These are phyloP conservation scores for Sarcophilus harrisii DNA, from an alignment of 2,797 vertebrate genomes.

Conservation along the genomic window DNA sequence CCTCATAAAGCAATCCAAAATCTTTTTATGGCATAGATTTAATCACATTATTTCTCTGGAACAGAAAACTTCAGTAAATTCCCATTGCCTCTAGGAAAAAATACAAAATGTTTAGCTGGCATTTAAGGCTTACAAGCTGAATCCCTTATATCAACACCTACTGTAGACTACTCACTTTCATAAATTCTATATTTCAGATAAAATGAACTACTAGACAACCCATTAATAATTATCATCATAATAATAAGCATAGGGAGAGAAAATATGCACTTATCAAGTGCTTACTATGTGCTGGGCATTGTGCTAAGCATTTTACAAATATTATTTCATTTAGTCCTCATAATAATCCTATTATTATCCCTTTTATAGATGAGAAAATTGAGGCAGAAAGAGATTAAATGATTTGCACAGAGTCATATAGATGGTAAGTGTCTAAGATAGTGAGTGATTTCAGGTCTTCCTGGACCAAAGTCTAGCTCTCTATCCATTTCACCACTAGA, in stretches of 20 bases:
- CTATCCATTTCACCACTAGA: neutral
- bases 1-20: neutral
- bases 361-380: neutral
- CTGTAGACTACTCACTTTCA: neutral
- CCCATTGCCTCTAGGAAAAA: neutral
- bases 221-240: neutral
- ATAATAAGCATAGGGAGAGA: neutral
- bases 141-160: neutral
- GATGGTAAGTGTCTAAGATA: neutral
- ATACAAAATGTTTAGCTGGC: neutral
- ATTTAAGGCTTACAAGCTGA: neutral
- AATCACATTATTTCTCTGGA: neutral
- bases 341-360: neutral
- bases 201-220: neutral
- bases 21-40: neutral
- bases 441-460: neutral
- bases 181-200: neutral
- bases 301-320: neutral
- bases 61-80: neutral
- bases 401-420: neutral
- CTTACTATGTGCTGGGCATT: neutral
- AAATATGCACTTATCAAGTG: neutral
- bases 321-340: neutral
- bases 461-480: neutral
- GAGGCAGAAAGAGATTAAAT: neutral